Percentiles rank a stretch among this genome's conserved stretches.
These are phyloP conservation scores for Chelidonichthys spinosus DNA, from an alignment of 2,797 vertebrate species.

Conservation along the genomic window DNA sequence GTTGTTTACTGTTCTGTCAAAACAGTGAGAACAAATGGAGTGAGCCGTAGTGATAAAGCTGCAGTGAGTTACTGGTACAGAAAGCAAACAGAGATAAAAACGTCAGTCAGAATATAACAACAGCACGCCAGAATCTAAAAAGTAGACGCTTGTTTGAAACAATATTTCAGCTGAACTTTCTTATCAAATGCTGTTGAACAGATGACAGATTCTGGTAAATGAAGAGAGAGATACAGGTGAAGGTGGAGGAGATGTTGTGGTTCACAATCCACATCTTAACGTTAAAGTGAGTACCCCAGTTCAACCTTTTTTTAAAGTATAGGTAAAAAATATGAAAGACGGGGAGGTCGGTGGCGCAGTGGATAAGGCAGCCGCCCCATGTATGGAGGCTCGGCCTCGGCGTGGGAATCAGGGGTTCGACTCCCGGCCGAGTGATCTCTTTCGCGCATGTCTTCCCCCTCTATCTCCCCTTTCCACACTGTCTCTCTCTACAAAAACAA, in stretches of 20 bases:
- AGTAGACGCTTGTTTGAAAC: background rate
- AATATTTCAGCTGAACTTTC: too few relatives aligned
- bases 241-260: background rate
- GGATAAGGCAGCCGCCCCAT: too few relatives aligned
- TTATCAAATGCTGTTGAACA: background rate
- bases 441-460: too few relatives aligned
- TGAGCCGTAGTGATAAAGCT: constrained; percentile 6
- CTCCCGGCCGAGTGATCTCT: too few relatives aligned
- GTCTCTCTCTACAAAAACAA: too few relatives aligned
- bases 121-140: background rate
- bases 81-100: background rate
- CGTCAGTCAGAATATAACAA: background rate
- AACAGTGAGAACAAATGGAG: constrained; percentile 14
- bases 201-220: background rate
- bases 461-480: too few relatives aligned
- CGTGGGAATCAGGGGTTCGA: too few relatives aligned
- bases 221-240: background rate
- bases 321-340: too few relatives aligned
- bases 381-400: too few relatives aligned
- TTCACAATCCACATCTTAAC: too few relatives aligned
- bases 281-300: background rate
- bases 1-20: constrained; percentile 27
- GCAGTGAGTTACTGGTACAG: constrained; percentile 1
- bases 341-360: too few relatives aligned
- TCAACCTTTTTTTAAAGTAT: background rate